These are phyloP conservation scores for Lordiphosa collinella DNA, from an alignment of 1,140 invertebrate species.

Conservation along the genomic window DNA sequence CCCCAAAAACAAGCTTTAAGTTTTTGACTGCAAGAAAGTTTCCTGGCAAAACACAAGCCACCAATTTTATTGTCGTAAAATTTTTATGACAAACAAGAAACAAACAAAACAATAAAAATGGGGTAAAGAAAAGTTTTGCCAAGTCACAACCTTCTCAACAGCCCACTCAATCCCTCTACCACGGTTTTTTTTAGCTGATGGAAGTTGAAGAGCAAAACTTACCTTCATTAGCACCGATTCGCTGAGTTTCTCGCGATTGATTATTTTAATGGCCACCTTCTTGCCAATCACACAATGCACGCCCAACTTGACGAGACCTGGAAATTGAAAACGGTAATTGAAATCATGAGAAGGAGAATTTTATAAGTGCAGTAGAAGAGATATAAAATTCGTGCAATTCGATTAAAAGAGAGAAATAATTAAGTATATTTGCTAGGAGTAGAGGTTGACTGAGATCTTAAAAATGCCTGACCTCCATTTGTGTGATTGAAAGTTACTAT, in stretches of 20 bases:
- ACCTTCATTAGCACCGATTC: constrained; percentile 99
- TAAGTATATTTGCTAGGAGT: too few relatives aligned
- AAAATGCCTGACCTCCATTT: too few relatives aligned
- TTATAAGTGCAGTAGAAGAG: not conserved
- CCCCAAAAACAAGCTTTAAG: constrained; percentile 3
- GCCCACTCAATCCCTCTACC: not conserved
- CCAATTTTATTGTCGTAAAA: constrained; percentile 59
- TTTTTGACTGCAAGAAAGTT: constrained; percentile 12
- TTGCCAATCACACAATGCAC: constrained; percentile 98
- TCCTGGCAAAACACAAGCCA: constrained; percentile 38
- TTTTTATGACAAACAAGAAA: constrained; percentile 50
- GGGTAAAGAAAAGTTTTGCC: constrained; percentile 14
- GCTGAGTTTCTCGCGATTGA: constrained; percentile 99
- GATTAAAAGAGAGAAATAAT: too few relatives aligned
- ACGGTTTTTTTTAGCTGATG: not conserved
- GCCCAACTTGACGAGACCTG: constrained; percentile 98
- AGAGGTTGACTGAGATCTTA: too few relatives aligned
- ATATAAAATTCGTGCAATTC: not conserved
- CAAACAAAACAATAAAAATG: constrained; percentile 34
- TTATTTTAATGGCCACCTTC: constrained; percentile 99
- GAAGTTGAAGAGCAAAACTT: constrained; percentile 58
- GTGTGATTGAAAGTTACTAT: too few relatives aligned
- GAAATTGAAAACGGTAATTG: constrained; percentile 8
- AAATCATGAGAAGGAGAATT: not conserved
- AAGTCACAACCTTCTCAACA: constrained; percentile 31